A percentile compares a stretch with the other conserved stretches of the same genome.
Evolutionary conservation across 64 coral and sea anemone genomes (phyloP).

Genomic region (Montipora capricornis): DNA sequence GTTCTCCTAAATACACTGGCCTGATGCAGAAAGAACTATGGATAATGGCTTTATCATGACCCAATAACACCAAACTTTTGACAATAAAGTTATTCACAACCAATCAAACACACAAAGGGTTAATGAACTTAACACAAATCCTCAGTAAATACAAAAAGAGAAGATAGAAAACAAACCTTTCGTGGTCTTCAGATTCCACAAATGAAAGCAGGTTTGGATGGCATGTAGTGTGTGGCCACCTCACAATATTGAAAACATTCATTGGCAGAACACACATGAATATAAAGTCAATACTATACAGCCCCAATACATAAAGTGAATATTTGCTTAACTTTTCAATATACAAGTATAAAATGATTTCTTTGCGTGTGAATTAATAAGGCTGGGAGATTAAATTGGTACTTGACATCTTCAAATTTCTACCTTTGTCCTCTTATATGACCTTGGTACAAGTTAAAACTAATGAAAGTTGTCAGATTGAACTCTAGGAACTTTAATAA

Average conservation of each 20-base stretch:
- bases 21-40: not conserved
- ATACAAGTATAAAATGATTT: not conserved
- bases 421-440: too few species aligned
- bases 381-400: not conserved
- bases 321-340: not conserved
- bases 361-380: too few species aligned
- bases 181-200: not conserved
- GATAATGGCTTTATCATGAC: not conserved
- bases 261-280: not conserved
- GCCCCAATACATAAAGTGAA: not conserved
- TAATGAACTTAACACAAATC: not conserved
- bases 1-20: not conserved
- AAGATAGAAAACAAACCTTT: conserved; percentile 21
- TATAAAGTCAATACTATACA: conserved; percentile 7
- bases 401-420: too few species aligned
- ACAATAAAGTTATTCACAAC: not conserved
- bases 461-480: too few species aligned
- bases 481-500: too few species aligned
- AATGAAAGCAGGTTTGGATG: not conserved
- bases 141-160: not conserved
- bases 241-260: not conserved
- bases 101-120: not conserved
- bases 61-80: not conserved
- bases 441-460: too few species aligned
- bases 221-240: not conserved